Conservation (phyloP, 1,140 invertebrate species). For the Wasmannia auropunctata region DNA sequence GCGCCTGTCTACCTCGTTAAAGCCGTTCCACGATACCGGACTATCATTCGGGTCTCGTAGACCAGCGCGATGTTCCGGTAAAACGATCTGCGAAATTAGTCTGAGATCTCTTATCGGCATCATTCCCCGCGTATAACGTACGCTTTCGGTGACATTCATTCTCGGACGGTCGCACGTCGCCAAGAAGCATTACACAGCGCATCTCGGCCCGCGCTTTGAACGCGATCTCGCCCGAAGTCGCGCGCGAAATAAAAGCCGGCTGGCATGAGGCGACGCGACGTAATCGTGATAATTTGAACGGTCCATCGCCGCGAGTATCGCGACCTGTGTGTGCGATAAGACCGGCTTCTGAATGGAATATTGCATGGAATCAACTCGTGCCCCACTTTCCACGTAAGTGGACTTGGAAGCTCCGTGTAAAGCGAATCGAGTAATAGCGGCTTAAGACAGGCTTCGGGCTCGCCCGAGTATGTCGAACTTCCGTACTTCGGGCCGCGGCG, state of each 20-base stretch:
- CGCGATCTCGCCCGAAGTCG: background rate
- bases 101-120: slow-evolving; percentile 10
- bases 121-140: background rate
- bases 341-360: background rate
- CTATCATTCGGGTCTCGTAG: slow-evolving; percentile 51
- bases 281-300: slow-evolving; percentile 6
- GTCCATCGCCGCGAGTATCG: background rate
- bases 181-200: background rate
- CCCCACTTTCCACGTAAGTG: slow-evolving; percentile 32
- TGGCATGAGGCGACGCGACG: background rate
- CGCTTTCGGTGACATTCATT: background rate
- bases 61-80: slow-evolving; percentile 31
- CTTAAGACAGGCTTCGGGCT: slow-evolving; percentile 66
- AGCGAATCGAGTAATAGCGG: slow-evolving; percentile 65
- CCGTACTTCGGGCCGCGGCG: slow-evolving; percentile 35
- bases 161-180: too few species aligned
- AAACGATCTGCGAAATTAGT: slow-evolving; percentile 51
- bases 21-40: slow-evolving; percentile 59
- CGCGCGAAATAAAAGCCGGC: background rate
- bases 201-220: background rate
- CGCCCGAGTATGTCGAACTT: slow-evolving; percentile 66
- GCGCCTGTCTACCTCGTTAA: slow-evolving; percentile 71
- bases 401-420: slow-evolving; percentile 23
- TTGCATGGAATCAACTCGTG: slow-evolving; percentile 13
- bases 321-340: background rate